Conservation (phyloP, 2,797 vertebrate species). For the Salarias fasciatus region DNA sequence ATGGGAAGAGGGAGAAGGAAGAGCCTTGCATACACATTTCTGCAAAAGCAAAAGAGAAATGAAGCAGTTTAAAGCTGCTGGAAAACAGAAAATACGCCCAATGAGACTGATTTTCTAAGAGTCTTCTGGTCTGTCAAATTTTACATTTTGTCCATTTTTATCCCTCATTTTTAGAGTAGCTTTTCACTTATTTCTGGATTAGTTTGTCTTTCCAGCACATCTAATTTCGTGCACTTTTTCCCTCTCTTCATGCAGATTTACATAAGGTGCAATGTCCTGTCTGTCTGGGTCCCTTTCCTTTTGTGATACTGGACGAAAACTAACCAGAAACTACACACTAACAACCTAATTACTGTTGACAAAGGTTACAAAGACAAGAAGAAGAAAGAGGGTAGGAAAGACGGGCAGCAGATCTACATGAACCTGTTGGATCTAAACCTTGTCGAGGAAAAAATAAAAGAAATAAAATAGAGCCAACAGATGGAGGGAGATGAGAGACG, state of each 20-base stretch:
- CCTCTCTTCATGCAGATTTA: too few relatives aligned
- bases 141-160: constrained; percentile 13
- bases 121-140: background rate
- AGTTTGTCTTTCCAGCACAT: background rate
- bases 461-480: constrained; percentile 60
- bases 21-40: constrained; percentile 6
- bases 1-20: constrained; percentile 38
- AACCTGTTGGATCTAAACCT: constrained; percentile 71
- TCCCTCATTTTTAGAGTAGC: too few relatives aligned
- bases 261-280: too few relatives aligned
- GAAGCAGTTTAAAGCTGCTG: background rate
- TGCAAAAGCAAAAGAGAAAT: constrained; percentile 13
- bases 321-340: constrained; percentile 59
- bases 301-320: constrained; percentile 38
- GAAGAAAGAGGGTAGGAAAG: constrained; percentile 49
- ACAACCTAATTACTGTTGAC: constrained; percentile 74
- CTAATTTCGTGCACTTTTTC: too few relatives aligned
- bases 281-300: background rate
- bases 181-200: too few relatives aligned
- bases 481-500: constrained; percentile 62
- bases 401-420: constrained; percentile 67
- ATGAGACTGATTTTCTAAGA: background rate
- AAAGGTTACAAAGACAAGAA: constrained; percentile 45
- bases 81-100: background rate
- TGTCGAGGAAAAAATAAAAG: constrained; percentile 46